Evolutionary conservation across 2,113 vertebrate species (phyloP).

Genomic region (Platycercus adscitus): DNA sequence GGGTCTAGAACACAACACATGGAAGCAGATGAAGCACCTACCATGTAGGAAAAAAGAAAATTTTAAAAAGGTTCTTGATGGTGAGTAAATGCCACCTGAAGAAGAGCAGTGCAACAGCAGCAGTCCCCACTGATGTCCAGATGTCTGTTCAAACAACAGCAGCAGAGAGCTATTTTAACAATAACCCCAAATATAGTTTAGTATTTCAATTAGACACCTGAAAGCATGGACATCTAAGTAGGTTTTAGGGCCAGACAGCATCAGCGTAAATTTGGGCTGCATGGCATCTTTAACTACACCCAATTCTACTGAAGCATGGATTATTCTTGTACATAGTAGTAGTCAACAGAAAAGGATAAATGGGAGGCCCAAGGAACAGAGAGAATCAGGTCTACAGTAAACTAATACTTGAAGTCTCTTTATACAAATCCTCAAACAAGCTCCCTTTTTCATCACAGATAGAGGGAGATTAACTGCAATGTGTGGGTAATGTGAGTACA

Average conservation of each 20-base stretch:
- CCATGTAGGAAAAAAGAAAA: background rate
- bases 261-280: background rate
- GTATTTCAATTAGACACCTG: background rate
- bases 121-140: background rate
- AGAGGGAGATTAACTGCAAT: background rate
- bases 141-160: background rate
- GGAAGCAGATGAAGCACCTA: background rate
- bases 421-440: background rate
- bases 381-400: background rate
- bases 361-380: background rate
- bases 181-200: background rate
- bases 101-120: background rate
- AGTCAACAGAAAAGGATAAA: background rate
- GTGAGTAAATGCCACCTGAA: background rate
- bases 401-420: background rate
- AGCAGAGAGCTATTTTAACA: background rate
- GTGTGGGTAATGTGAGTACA: background rate
- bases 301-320: background rate
- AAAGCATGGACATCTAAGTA: background rate
- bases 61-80: background rate
- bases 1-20: background rate
- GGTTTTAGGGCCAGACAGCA: background rate
- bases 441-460: background rate
- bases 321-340: background rate
- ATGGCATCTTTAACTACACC: background rate